Conservation (phyloP, 2,113 vertebrate species). For the Prionailurus bengalensis region DNA sequence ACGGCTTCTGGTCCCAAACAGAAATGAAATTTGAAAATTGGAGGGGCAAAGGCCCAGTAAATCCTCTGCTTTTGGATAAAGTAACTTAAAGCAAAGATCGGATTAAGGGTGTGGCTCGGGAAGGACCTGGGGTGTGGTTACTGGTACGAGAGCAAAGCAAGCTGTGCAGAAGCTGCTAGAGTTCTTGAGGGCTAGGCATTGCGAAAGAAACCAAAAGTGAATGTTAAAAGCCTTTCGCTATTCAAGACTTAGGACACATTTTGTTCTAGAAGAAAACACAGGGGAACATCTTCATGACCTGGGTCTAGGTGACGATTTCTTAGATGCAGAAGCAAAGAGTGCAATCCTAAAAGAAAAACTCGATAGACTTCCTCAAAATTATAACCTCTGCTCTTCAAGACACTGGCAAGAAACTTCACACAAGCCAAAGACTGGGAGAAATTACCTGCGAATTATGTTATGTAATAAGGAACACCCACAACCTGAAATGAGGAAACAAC, state of each 20-base stretch:
- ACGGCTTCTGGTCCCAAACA: background rate
- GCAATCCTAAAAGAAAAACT: background rate
- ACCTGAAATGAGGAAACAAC: constrained; percentile 5
- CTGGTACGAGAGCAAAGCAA: background rate
- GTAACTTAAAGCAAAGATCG: background rate
- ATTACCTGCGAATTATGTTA: background rate
- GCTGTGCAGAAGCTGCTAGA: background rate
- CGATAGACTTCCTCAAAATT: background rate
- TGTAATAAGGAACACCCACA: background rate
- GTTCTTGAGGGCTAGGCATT: background rate
- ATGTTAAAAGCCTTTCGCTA: background rate
- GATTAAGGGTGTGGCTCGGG: background rate
- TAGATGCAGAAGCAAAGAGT: background rate
- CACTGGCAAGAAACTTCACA: background rate
- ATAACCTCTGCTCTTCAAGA: background rate
- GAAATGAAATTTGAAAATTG: background rate
- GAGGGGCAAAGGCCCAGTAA: background rate
- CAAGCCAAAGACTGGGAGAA: background rate
- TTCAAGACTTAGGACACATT: background rate
- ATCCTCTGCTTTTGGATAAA: background rate
- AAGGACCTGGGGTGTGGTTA: background rate
- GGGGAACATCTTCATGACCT: background rate
- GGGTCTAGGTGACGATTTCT: background rate
- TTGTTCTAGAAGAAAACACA: background rate
- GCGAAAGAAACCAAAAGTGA: background rate